Evolutionary conservation across 2,113 vertebrate species (phyloP).

Genomic region (Sphaerodactylus townsendi): DNA sequence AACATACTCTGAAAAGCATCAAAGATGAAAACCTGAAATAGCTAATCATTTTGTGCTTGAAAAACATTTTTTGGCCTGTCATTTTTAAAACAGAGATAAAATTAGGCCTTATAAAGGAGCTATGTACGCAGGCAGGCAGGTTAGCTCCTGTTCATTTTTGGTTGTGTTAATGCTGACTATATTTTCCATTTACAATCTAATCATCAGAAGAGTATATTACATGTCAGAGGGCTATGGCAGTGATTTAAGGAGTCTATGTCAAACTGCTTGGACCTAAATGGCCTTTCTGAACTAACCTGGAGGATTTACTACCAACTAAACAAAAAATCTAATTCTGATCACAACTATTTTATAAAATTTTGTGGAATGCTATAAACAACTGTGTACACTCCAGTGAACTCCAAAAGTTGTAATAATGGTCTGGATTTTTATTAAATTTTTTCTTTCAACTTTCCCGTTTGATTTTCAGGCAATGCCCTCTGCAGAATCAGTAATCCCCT

Average conservation of each 20-base stretch:
- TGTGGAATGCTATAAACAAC: conserved; percentile 58
- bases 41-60: not conserved
- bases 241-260: conserved; percentile 68
- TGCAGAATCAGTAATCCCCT: too few species aligned
- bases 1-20: not conserved
- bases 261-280: conserved; percentile 51
- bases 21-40: not conserved
- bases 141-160: conserved; percentile 50
- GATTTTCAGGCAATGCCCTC: not conserved
- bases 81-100: fast-evolving
- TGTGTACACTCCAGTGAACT: conserved; percentile 7
- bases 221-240: conserved; percentile 18
- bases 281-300: conserved; percentile 55
- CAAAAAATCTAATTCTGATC: conserved; percentile 61
- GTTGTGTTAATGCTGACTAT: conserved; percentile 41
- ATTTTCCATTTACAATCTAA: conserved; percentile 71
- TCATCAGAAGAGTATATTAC: conserved; percentile 52
- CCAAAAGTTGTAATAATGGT: conserved; percentile 36
- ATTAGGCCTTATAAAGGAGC: conserved; percentile 1
- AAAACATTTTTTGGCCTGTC: not conserved
- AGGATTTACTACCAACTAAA: conserved; percentile 64
- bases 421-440: conserved; percentile 22
- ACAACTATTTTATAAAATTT: conserved; percentile 55
- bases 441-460: not conserved
- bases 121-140: conserved; percentile 4